These are phyloP conservation scores for Lerema accius DNA, from an alignment of 1,140 invertebrate species.

Conservation along the genomic window DNA sequence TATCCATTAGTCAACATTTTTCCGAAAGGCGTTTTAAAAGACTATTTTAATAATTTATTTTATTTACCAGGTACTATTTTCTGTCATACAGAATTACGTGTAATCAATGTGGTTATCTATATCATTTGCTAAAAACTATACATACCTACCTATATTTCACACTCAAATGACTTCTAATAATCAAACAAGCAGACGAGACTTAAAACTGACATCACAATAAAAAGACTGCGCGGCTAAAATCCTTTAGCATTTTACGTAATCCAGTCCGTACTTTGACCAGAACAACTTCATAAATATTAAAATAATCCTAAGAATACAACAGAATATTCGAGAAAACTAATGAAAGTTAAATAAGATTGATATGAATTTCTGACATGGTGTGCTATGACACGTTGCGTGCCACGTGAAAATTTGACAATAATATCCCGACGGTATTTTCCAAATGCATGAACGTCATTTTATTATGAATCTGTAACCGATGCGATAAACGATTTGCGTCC, in stretches of 20 bases:
- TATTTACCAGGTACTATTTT: too few relatives aligned
- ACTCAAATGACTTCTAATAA: too few relatives aligned
- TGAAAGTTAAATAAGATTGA: slow-evolving; percentile 68
- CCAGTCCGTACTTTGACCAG: slow-evolving; percentile 9
- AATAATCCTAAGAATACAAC: slow-evolving; percentile 55
- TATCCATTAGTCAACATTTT: too few relatives aligned
- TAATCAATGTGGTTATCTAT: too few relatives aligned
- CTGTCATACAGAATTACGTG: too few relatives aligned
- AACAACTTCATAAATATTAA: slow-evolving; percentile 48
- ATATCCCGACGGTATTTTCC: slow-evolving; percentile 64
- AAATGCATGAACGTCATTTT: slow-evolving; percentile 69
- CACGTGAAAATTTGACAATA: slow-evolving; percentile 68
- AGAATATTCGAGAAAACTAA: slow-evolving; percentile 59
- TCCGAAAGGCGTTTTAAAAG: too few relatives aligned
- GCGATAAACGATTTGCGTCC: slow-evolving; percentile 58
- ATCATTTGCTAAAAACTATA: too few relatives aligned
- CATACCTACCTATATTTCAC: too few relatives aligned
- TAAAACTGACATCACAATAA: not conserved
- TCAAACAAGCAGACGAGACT: too few relatives aligned
- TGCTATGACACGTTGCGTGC: slow-evolving; percentile 52
- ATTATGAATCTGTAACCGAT: slow-evolving; percentile 74
- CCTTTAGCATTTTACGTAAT: slow-evolving; percentile 31
- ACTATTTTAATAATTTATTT: too few relatives aligned
- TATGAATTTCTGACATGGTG: slow-evolving; percentile 65
- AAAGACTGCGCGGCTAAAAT: not conserved